These are phyloP conservation scores for Melanogrammus aeglefinus DNA, from an alignment of 2,797 vertebrate genomes.

Conservation along the genomic window DNA sequence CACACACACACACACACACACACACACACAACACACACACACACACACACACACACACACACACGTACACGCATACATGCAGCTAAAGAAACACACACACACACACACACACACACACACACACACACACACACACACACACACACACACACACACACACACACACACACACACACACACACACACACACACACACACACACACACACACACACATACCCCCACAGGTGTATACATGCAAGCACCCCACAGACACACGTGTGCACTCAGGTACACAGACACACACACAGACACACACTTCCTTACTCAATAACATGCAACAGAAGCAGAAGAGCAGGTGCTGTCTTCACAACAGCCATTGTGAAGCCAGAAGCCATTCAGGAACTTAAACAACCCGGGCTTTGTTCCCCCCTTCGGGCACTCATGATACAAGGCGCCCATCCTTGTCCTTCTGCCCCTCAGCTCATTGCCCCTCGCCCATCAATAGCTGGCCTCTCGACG, in stretches of 20 bases:
- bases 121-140: too few relatives aligned
- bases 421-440: background rate
- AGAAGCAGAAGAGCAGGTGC: background rate
- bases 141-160: too few relatives aligned
- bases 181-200: background rate
- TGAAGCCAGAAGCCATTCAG: background rate
- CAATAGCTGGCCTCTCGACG: background rate
- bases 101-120: background rate
- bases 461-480: background rate
- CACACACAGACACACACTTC: background rate
- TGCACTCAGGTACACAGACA: background rate
- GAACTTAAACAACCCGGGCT: background rate
- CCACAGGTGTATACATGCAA: background rate
- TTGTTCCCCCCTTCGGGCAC: background rate
- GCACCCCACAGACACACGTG: background rate
- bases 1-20: background rate
- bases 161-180: background rate
- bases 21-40: background rate
- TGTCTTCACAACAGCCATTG: background rate
- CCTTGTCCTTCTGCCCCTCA: background rate
- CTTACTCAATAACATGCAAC: background rate
- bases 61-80: background rate
- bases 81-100: too few relatives aligned
- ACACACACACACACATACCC: background rate
- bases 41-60: background rate